Base-by-base conservation (phyloP, 2,888 invertebrate species). In the Taphrorychus bicolor region DNA sequence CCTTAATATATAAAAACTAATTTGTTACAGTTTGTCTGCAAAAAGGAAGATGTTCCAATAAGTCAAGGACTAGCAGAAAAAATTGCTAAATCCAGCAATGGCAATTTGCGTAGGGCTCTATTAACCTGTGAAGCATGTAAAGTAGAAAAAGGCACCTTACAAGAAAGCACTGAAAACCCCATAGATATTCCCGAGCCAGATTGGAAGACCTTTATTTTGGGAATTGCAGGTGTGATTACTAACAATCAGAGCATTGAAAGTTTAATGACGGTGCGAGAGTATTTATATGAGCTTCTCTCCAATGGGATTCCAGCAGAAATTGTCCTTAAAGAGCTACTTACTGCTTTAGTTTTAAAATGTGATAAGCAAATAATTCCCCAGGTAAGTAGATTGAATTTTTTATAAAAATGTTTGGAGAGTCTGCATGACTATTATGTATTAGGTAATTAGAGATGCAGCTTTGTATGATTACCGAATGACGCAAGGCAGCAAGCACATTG, bases 221-320 rank as follows among this genome's bases (percentile, higher is more conserved):
- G 94, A 73, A 97, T 96, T 2, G 97, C 97, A 0, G 87, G 59
- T n/a, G 70, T 70, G 45, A 75, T 78, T 17, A 53, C 77, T 40
- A 68, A 72, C 3, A 94, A 97, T 77, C 98, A 98, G 80, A 91
- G 89, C 66, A 93, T 97, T 0, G 89, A 89, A 64, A 92, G 92
- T 75, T 83, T 98, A 58, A 86, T 91, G 69, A 92, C 93, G 80
- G 91, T 97, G 0, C 87, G 99, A 54, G 91, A 90, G 69, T 88
- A 95, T 74, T 82, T 99, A 4, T 99, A 98, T 83, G 98, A 99
- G 79, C 83, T 99, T 40, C 85, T 98, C 17, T 91, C 92, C 14
- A 98, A 98, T 82, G 95, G 96, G 40, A 95, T 99, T 70, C 98
- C 99, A 0, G 86, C 92, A 1, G 95, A 95, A 80, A 86, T 95